Base-by-base conservation (phyloP, 1,140 invertebrate genomes). In the Macrobrachium nipponense region DNA sequence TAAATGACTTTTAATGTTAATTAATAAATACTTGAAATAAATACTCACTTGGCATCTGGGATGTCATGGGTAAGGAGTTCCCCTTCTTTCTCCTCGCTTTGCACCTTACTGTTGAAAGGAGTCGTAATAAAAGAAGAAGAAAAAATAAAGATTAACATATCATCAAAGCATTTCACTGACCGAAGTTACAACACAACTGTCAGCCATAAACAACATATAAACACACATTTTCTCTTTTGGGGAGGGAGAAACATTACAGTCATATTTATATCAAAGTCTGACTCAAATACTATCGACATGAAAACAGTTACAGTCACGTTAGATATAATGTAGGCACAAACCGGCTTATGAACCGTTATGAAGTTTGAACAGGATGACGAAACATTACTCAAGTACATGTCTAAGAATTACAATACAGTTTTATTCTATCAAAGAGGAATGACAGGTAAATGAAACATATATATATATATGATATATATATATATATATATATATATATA, bases 41-140 rank as follows among this genome's bases (percentile, higher is more conserved):
- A 18, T 61, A 61, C 83, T 86, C 62, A 86, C 83, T 86, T 86
- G 36, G 77, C 83, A 61, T 86, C 83, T 8, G 82, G n/a, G 0
- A 72, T 62, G 27, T 86, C 83, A 51, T 86, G 83, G 5, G 83
- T 20, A 6, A 80, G 68, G 10, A 73, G 59, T 7, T 86, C 83
- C 14, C 77, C 83, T n/a, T 86, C 83, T 27, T 86, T 86, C 77
- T 86, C 83, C 23, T 86, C 83, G 59, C 83, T 86, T 70, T 86
- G 83, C 51, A 86, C 83, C 77, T 86, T 86, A 60, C 83, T 86
- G 83, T 15, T 11, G 36, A 18, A 78, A 23, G 77, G 51, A 23
- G 36, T 8, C 17, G 44, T n/a, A 60, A 18, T 17, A 20, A n/a
- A 62, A 43, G 43, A n/a, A 70, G 72, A 82, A 15, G 3, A 27